Percentiles rank a stretch among this genome's conserved stretches.
These are phyloP conservation scores for Lithophane leautieri DNA, from an alignment of 2,888 invertebrate species.

Conservation along the genomic window DNA sequence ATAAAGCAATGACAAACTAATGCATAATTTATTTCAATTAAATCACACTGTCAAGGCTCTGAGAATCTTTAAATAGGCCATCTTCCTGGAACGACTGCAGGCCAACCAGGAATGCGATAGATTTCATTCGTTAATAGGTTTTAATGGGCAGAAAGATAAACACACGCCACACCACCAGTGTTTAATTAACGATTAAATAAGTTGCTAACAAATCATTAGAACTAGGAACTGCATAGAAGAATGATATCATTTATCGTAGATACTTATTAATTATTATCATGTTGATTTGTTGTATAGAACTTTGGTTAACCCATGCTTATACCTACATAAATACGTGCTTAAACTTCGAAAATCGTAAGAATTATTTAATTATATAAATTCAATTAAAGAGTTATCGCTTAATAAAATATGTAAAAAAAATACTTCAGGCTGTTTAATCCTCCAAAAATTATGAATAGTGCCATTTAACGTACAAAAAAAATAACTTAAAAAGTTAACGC, in stretches of 20 bases:
- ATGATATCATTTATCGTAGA: neutral
- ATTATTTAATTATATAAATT: neutral
- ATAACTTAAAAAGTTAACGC: neutral
- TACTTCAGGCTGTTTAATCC: neutral
- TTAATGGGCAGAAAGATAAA: slow-evolving; percentile 66
- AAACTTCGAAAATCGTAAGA: neutral
- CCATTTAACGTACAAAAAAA: neutral
- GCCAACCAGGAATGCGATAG: slow-evolving; percentile 70
- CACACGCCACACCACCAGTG: slow-evolving; percentile 43
- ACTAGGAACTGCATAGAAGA: neutral
- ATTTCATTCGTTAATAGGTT: slow-evolving; percentile 69
- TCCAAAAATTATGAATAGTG: neutral
- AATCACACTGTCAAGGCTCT: slow-evolving; percentile 69
- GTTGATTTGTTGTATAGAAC: neutral
- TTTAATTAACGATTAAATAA: slow-evolving; percentile 50
- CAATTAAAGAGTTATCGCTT: neutral
- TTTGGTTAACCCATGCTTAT: neutral
- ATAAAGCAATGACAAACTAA: slow-evolving; percentile 38
- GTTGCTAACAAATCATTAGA: slow-evolving; percentile 28
- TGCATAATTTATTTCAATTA: slow-evolving; percentile 38
- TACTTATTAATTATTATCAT: neutral
- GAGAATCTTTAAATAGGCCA: slow-evolving; percentile 61
- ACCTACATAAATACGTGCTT: rapidly evolving
- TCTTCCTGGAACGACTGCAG: slow-evolving; percentile 70
- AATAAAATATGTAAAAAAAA: neutral